Conservation (phyloP, 2,797 vertebrate genomes). For the Lagothrix lagotricha region DNA sequence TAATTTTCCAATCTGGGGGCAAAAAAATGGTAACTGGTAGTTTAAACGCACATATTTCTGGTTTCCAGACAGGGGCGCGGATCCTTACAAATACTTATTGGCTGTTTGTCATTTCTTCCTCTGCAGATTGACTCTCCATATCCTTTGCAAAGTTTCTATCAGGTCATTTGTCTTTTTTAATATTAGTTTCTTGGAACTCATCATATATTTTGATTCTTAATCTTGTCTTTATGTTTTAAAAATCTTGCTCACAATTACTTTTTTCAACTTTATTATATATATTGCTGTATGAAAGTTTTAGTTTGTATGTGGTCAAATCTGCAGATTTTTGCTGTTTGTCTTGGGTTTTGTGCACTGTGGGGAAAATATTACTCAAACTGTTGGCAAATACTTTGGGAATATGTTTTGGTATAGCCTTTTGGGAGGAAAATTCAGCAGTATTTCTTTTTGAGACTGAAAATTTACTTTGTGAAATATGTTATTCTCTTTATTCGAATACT, state of each 20-base stretch:
- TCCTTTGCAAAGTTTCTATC: not conserved
- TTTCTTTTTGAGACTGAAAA: slow-evolving; percentile 22
- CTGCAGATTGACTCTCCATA: not conserved
- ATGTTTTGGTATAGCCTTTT: not conserved
- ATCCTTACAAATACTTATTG: not conserved
- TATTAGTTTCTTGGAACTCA: not conserved
- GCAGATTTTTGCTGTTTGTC: not conserved
- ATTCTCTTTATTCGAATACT: not conserved
- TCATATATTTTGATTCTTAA: not conserved
- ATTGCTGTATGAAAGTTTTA: not conserved
- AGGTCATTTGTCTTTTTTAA: not conserved
- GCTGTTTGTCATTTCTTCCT: not conserved
- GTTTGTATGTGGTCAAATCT: not conserved
- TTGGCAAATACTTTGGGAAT: not conserved
- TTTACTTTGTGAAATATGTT: not conserved
- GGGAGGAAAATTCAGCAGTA: not conserved
- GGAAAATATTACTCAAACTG: not conserved
- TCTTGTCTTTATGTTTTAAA: not conserved
- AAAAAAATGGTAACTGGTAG: not conserved
- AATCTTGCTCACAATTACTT: not conserved
- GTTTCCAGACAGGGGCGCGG: not conserved
- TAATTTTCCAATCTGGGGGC: not conserved
- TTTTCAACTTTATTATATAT: not conserved
- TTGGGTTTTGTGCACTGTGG: not conserved
- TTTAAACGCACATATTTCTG: not conserved